A percentile compares a stretch with the other conserved stretches of the same genome.
These are phyloP conservation scores for Poeciliopsis retropinna DNA, from an alignment of 2,113 vertebrate genomes.

Conservation along the genomic window DNA sequence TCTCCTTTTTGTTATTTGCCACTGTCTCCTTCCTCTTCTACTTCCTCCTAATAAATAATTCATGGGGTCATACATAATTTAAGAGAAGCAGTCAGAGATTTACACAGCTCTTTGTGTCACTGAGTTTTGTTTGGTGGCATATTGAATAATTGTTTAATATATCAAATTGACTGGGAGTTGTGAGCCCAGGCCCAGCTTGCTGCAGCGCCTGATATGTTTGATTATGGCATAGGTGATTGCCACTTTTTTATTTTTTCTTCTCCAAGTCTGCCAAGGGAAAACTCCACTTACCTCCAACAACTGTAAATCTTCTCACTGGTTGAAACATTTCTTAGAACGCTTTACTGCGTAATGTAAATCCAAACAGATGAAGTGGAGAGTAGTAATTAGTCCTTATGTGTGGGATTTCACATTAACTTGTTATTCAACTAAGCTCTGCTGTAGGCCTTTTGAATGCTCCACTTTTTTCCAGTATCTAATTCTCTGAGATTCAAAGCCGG, in stretches of 20 bases:
- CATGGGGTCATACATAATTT: conserved; percentile 75
- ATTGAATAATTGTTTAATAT: conserved; percentile 83
- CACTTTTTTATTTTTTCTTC: conserved; percentile 15
- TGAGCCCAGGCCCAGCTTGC: conserved; percentile 30
- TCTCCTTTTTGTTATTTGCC: conserved; percentile 19
- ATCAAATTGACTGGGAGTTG: conserved; percentile 77
- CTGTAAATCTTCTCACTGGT: conserved; percentile 59
- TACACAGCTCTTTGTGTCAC: conserved; percentile 75
- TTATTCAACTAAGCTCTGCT: conserved; percentile 42
- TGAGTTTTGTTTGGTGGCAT: conserved; percentile 80
- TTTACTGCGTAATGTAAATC: conserved; percentile 17
- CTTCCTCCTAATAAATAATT: conserved; percentile 74
- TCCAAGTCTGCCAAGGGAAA: conserved; percentile 39
- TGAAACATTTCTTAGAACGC: conserved; percentile 48
- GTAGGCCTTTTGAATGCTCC: conserved; percentile 9
- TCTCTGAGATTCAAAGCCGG: conserved; percentile 4
- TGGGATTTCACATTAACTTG: conserved; percentile 18
- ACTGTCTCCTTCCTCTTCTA: conserved; percentile 34
- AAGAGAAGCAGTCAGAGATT: conserved; percentile 71
- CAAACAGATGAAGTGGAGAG: conserved; percentile 51
- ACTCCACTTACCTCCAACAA: conserved; percentile 47
- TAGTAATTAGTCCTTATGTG: conserved; percentile 43
- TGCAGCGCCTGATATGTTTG: conserved; percentile 47
- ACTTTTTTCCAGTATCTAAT: conserved; percentile 16
- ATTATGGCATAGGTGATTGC: conserved; percentile 47